Evolutionary conservation across 2,113 vertebrate genomes (phyloP).

Genomic region (Macquaria ambigua): DNA sequence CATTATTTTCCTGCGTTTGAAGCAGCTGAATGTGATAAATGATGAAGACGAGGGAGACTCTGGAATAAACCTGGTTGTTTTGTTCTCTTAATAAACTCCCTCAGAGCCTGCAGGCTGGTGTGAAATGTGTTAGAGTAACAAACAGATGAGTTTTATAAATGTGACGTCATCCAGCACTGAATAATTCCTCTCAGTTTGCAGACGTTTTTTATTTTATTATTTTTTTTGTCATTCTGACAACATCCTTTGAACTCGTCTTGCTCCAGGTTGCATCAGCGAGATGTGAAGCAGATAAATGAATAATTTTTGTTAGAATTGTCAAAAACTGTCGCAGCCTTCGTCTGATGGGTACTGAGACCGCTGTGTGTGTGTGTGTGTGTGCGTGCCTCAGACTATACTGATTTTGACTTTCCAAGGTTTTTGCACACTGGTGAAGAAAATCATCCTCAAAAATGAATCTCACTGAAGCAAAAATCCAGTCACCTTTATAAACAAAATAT

Average conservation of each 20-base stretch:
- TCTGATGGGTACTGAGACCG: slow-evolving; percentile 46
- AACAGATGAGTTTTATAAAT: background rate
- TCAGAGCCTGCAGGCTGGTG: background rate
- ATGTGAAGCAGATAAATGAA: slow-evolving; percentile 72
- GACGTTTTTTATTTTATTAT: background rate
- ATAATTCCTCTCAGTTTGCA: slow-evolving; percentile 36
- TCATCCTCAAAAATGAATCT: slow-evolving; percentile 28
- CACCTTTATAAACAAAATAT: slow-evolving; percentile 24
- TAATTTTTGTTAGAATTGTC: slow-evolving; percentile 67
- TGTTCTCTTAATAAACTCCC: background rate
- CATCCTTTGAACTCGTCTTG: slow-evolving; percentile 69
- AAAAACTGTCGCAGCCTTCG: slow-evolving; percentile 66
- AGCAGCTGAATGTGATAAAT: slow-evolving; percentile 24
- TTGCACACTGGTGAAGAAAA: slow-evolving; percentile 27
- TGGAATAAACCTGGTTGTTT: slow-evolving; percentile 2
- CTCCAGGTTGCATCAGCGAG: slow-evolving; percentile 72
- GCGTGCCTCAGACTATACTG: background rate
- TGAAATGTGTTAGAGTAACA: background rate
- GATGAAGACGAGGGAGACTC: background rate
- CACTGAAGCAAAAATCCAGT: slow-evolving; percentile 6
- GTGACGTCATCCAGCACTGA: slow-evolving; percentile 7
- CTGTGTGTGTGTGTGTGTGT: slow-evolving; percentile 2
- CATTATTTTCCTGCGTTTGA: background rate
- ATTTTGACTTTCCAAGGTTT: slow-evolving; percentile 26
- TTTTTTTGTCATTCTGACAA: slow-evolving; percentile 41